Evolutionary conservation across 1,140 invertebrate genomes (phyloP), one percentile per base, ranked within the genome.

Genomic region (Hycleus phaleratus): DNA sequence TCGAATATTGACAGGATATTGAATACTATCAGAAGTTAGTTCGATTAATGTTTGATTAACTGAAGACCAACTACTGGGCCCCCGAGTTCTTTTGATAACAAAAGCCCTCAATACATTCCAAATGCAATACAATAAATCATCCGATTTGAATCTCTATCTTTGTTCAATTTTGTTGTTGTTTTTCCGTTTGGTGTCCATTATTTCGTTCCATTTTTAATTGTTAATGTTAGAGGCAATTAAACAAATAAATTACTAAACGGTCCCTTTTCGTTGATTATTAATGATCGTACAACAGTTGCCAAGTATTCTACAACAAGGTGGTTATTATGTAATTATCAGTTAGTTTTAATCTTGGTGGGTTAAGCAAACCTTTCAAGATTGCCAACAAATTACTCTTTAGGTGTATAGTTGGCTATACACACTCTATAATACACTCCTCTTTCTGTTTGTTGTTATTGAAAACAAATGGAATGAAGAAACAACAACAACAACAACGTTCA

Each of bases 271-370:
- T 46, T 59, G 61, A 66, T 72, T 73, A 73, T 73, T 72, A 73
- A 73, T 73, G 72, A 68, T 68, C 63, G 67, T 48, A 65, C 64
- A 71, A 71, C 70, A 68, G 71, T 71, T 71, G 70, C 71, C 53
- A 49, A 63, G 60, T 53, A 18, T 18, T 18, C 18, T 63, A 52
- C 56, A 54, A 67, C 65, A 72, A 72, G 68, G 66, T 71, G 69
- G 71, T 73, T 71, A 73, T 73, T 73, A 73, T 72, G 71, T 73
- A 73, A 73, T 73, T 73, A 73, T 73, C 72, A 73, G 72, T 73
- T 73, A 70, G 71, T 71, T 73, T 73, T 73, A 72, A 73, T 72
- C 71, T 73, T 54, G 6, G 6, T 60, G 63, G 66, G 67, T 71
- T 71, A 71, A 71, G 70, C 68, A 71, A 71, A 71, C 70, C 65